Conservation (phyloP, 2,888 invertebrate species). For the Halocaridina rubra region DNA sequence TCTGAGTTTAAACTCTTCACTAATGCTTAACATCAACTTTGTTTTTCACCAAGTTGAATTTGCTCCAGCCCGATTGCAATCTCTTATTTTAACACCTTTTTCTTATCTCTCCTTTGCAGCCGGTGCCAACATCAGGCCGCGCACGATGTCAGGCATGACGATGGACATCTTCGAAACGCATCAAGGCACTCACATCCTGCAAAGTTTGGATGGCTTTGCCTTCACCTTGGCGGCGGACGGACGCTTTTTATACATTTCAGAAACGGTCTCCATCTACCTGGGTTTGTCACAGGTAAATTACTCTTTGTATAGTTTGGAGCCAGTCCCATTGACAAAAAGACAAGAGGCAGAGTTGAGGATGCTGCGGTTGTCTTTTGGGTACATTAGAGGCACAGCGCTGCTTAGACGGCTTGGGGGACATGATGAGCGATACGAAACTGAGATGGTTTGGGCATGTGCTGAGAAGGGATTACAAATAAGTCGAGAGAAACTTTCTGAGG, state of each 20-base stretch:
- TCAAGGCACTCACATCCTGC: constrained; percentile 96
- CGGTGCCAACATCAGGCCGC: constrained; percentile 37
- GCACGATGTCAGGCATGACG: constrained; percentile 69
- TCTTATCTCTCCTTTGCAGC: neutral
- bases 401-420: too few relatives aligned
- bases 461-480: too few relatives aligned
- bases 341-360: too few relatives aligned
- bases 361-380: neutral
- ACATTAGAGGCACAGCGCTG: neutral
- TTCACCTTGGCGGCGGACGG: constrained; percentile 95
- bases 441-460: too few relatives aligned
- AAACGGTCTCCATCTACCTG: constrained; percentile 99
- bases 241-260: constrained; percentile 98
- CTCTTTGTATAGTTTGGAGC: too few relatives aligned
- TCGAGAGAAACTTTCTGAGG: too few relatives aligned
- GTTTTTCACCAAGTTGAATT: too few relatives aligned
- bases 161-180: constrained; percentile 94
- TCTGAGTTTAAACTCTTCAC: too few relatives aligned
- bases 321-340: too few relatives aligned
- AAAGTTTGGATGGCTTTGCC: constrained; percentile 98
- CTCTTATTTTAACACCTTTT: neutral
- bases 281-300: constrained; percentile 95
- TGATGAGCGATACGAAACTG: too few relatives aligned
- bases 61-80: too few relatives aligned
- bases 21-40: too few relatives aligned